These are phyloP conservation scores for Drosophila nigritarsus DNA, from an alignment of 2,888 invertebrate species.

Conservation along the genomic window DNA sequence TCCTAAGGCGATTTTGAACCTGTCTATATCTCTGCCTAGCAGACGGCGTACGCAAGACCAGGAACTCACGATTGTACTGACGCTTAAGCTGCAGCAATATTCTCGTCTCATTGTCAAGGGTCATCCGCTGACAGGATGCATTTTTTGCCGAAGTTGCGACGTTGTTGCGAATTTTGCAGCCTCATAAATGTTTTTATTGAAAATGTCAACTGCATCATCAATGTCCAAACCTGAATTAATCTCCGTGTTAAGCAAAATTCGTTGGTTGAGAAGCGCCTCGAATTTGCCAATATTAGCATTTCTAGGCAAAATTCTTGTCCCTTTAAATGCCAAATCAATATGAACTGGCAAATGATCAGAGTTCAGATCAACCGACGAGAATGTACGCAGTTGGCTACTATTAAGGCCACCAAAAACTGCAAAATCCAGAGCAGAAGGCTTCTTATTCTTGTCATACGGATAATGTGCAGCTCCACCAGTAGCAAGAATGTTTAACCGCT, in stretches of 20 bases:
- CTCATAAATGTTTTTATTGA: too few species aligned
- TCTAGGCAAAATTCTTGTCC: background rate
- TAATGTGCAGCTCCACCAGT: slow-evolving; percentile 13
- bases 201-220: too few species aligned
- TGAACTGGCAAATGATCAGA: too few species aligned
- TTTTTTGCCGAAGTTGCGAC: too few species aligned
- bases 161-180: too few species aligned
- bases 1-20: background rate
- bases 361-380: background rate
- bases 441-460: background rate
- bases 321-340: background rate
- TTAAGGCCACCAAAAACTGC: background rate
- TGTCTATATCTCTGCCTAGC: background rate
- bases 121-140: too few species aligned
- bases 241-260: too few species aligned
- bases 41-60: background rate
- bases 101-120: background rate
- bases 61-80: background rate
- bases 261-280: too few species aligned
- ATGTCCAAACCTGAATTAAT: background rate
- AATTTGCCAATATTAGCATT: background rate
- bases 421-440: background rate
- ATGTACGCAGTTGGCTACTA: background rate
- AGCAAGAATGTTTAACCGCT: background rate
- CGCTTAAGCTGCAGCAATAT: background rate